A percentile compares a stretch with the other conserved stretches of the same genome.
phyloP scores from a whole-genome alignment of 2,888 invertebrate species.

The Sialis fuliginosa region DNA sequence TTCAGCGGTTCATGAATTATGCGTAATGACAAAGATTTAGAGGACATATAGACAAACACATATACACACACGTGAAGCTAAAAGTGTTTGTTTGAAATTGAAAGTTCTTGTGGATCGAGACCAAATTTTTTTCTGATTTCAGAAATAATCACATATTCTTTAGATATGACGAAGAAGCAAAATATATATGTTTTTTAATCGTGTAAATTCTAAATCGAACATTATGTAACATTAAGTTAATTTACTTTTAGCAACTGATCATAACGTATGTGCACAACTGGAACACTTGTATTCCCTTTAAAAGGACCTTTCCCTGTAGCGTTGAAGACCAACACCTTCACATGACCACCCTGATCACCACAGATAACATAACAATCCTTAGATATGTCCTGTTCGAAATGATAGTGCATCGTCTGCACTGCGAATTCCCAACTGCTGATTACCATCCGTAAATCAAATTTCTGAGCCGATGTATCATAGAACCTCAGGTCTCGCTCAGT shows the following conservation, averaged over 20 bases:
- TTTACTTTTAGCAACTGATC: constrained; percentile 32
- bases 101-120: no score
- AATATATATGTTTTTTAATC: no score
- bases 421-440: constrained; percentile 47
- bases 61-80: no score
- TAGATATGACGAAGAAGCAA: no score
- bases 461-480: constrained; percentile 59
- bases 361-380: constrained; percentile 45
- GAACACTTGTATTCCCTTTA: constrained; percentile 43
- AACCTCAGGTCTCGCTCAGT: constrained; percentile 63
- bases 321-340: constrained; percentile 43
- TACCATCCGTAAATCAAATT: constrained; percentile 51
- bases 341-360: constrained; percentile 59
- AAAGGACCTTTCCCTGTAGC: constrained; percentile 48
- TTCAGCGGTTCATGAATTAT: no score
- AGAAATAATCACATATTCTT: no score
- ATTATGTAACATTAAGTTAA: no score
- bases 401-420: constrained; percentile 37
- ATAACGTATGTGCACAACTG: constrained; percentile 38
- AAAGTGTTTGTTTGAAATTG: no score
- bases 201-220: no score
- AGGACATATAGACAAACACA: no score
- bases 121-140: no score
- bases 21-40: no score
- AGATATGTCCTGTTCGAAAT: constrained; percentile 34